A percentile compares a stretch with the other conserved stretches of the same genome.
phyloP scores from a whole-genome alignment of 1,140 invertebrate species.

The Caenorhabditis briggsae region DNA sequence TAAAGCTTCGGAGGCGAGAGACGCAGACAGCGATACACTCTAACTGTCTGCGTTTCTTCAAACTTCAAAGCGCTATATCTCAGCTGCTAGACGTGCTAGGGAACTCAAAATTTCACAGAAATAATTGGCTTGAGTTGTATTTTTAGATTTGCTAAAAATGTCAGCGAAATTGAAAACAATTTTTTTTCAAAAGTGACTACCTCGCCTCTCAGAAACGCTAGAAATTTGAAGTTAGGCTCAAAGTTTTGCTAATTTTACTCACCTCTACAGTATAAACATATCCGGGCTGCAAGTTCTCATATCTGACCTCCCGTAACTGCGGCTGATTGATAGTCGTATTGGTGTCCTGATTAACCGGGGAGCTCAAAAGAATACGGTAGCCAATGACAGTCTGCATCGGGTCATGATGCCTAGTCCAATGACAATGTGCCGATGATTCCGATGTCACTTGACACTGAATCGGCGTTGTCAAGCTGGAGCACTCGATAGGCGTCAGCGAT shows the following conservation, averaged over 20 bases:
- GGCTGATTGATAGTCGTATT: conserved; percentile 57
- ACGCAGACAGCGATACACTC: no score
- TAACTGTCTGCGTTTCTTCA: no score
- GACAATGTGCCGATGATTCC: conserved; percentile 16
- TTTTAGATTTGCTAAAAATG: no score
- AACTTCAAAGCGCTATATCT: no score
- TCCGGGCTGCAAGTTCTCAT: conserved; percentile 38
- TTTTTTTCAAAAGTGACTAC: no score
- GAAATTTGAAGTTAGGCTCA: background rate
- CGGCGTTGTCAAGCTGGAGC: conserved; percentile 34
- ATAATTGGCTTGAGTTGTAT: no score
- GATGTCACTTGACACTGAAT: conserved; percentile 42
- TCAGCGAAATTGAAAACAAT: no score
- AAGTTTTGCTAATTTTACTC: background rate
- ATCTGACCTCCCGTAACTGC: conserved; percentile 43
- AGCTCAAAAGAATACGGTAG: conserved; percentile 46
- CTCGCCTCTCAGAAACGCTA: no score
- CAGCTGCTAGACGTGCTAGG: no score
- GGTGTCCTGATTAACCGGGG: conserved; percentile 35
- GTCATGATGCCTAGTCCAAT: conserved; percentile 52
- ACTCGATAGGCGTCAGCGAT: conserved; percentile 31
- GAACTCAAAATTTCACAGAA: no score
- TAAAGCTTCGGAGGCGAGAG: no score
- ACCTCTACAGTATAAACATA: conserved; percentile 58
- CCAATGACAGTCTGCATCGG: conserved; percentile 44